Evolutionary conservation across 2,113 vertebrate species (phyloP).

Genomic region (Scatophagus argus): DNA sequence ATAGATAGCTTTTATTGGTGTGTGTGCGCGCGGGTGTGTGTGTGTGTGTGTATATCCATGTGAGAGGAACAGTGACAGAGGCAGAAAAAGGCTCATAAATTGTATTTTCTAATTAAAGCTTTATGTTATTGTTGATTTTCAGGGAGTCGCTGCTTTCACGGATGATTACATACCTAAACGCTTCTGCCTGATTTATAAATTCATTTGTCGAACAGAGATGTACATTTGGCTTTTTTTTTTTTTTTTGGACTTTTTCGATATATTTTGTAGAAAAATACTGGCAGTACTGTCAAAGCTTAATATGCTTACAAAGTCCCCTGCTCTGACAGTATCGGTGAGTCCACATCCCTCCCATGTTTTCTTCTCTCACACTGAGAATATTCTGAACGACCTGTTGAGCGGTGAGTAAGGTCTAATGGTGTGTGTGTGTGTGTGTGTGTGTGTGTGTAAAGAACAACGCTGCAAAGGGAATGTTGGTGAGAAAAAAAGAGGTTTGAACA

Average conservation of each 20-base stretch:
- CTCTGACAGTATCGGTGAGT: neutral
- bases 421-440: no score
- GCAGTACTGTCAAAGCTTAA: constrained; percentile 19
- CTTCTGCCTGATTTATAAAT: constrained; percentile 39
- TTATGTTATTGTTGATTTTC: constrained; percentile 54
- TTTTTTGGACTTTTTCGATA: neutral
- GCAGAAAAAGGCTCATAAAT: constrained; percentile 39
- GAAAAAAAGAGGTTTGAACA: neutral
- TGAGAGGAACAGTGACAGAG: constrained; percentile 10
- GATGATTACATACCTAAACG: constrained; percentile 60
- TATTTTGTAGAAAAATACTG: constrained; percentile 8
- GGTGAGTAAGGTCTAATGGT: no score
- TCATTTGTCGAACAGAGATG: constrained; percentile 37
- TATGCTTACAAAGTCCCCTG: neutral
- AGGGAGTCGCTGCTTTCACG: constrained; percentile 49
- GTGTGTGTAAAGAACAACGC: neutral
- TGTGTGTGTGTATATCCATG: constrained; percentile 16
- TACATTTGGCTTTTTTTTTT: constrained; percentile 30
- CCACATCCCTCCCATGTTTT: constrained; percentile 3
- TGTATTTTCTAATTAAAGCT: constrained; percentile 58
- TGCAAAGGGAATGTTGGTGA: neutral
- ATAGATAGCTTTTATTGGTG: constrained; percentile 23
- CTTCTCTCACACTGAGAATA: constrained; percentile 5
- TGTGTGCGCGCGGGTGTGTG: constrained; percentile 22
- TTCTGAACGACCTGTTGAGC: neutral